Evolutionary conservation across 2,113 vertebrate species (phyloP).

Genomic region (Eira barbara): DNA sequence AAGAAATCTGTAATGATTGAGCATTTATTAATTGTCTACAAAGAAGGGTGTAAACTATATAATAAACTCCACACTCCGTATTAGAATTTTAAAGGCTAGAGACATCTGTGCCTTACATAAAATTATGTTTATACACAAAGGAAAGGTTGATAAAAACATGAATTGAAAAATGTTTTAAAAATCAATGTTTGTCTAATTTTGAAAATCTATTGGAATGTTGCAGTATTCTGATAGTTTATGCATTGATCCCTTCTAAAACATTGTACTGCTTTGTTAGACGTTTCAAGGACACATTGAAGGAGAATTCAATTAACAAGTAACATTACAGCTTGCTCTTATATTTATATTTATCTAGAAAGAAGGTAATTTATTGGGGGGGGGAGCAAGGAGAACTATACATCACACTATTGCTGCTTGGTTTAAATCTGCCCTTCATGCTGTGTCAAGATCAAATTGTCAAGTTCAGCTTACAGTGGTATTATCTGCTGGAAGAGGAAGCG

Average conservation of each 20-base stretch:
- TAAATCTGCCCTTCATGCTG: constrained; percentile 79
- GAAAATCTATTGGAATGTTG: constrained; percentile 60
- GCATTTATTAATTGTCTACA: constrained; percentile 42
- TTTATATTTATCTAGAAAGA: constrained; percentile 81
- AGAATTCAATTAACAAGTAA: constrained; percentile 80
- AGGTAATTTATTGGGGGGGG: constrained; percentile 66
- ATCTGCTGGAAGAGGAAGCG: constrained; percentile 60
- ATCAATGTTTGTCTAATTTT: constrained; percentile 71
- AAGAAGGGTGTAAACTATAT: constrained; percentile 53
- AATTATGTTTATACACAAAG: constrained; percentile 47
- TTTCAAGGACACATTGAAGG: constrained; percentile 81
- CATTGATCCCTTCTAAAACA: constrained; percentile 73
- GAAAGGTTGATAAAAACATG: constrained; percentile 52
- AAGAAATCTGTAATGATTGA: constrained; percentile 16
- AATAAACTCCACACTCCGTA: constrained; percentile 43
- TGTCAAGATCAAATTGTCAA: constrained; percentile 65
- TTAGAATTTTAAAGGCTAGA: constrained; percentile 54
- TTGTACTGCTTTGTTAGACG: constrained; percentile 67
- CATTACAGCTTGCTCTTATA: constrained; percentile 76
- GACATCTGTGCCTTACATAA: constrained; percentile 16
- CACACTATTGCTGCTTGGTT: constrained; percentile 69
- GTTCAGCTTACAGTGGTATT: constrained; percentile 58
- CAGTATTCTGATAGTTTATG: constrained; percentile 52
- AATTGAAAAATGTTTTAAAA: constrained; percentile 53
- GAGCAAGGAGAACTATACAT: constrained; percentile 69